Conservation (phyloP, 2,797 vertebrate species). For the Anguilla obscura region DNA sequence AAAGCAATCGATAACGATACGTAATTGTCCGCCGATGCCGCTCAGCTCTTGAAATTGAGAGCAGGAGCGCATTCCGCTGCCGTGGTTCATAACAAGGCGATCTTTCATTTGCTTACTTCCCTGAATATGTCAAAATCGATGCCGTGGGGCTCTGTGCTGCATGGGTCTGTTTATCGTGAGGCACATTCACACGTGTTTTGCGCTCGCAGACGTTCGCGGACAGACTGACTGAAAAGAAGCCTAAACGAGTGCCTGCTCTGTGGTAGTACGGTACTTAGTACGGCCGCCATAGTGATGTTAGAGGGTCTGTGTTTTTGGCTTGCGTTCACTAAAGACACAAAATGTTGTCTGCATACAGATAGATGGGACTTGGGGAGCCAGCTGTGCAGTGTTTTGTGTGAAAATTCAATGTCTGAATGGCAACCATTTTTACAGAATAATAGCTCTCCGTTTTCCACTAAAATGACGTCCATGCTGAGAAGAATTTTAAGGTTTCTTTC, state of each 20-base stretch:
- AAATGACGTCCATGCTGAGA: background rate
- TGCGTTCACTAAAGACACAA: background rate
- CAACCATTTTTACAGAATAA: background rate
- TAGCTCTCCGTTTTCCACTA: background rate
- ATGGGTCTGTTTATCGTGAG: background rate
- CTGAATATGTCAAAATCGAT: conserved; percentile 11
- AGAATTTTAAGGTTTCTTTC: background rate
- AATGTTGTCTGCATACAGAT: background rate
- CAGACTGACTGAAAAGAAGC: background rate
- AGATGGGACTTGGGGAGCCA: background rate
- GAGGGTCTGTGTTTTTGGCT: background rate
- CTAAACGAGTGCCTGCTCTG: background rate
- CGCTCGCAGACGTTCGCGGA: background rate
- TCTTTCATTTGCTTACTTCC: conserved; percentile 1
- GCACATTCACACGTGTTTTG: background rate
- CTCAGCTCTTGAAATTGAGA: background rate
- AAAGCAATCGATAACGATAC: background rate
- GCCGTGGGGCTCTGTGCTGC: too few species aligned
- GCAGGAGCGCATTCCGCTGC: background rate
- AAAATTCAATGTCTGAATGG: background rate
- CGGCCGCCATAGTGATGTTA: background rate
- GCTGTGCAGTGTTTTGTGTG: background rate
- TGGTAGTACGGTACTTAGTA: background rate
- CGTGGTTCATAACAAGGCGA: background rate
- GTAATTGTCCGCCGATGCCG: background rate